Evolutionary conservation across 2,888 invertebrate genomes (phyloP), one percentile per base, ranked within the genome.

Genomic region (Eristalinus sepulchralis): DNA sequence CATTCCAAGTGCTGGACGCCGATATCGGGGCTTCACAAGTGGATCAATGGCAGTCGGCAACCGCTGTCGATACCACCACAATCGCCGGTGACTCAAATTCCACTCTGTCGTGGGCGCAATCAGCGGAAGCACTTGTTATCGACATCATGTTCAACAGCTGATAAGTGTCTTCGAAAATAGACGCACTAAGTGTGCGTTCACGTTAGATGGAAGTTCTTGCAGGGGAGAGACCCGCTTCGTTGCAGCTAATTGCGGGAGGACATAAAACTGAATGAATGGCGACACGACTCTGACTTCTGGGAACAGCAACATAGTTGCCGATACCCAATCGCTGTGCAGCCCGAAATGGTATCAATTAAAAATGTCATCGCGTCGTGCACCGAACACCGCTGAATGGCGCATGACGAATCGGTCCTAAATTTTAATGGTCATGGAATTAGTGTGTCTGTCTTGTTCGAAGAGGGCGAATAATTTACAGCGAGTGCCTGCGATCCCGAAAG

Each of bases 351-450:
- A 31, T 78, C 71, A 64, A 78, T 64, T 78, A 59, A 64, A 57
- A 64, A 57, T 64, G 78, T 78, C 78, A 78, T 57, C 78, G 78
- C 57, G 39, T 70, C 57, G 70, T 39, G 20, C 36, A 67, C 24
- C 31, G 20, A 33, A 33, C 72, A 31, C 47, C 36, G 66, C 33
- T 20, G 66, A 62, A 60, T 72, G 63, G 55, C 13, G 47, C 79
- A 73, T 80, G 80, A 80, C 66, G 66, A 80, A 80, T 80, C 64
- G 59, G 60, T 63, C 63, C 59, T 72, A 67, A 80, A 72, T 62
- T 67, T 73, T 67, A 73, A 67, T 67, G 67, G 67, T 27, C 66
- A 60, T 59, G 59, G 72, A 72, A 80, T 80, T 72, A 73, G 72
- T 67, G 72, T 67, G 60, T 77, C 78, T 79, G 64, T 31, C 73